Evolutionary conservation across 2,888 invertebrate species (phyloP).

Genomic region (Mesopsocus fuscifrons): DNA sequence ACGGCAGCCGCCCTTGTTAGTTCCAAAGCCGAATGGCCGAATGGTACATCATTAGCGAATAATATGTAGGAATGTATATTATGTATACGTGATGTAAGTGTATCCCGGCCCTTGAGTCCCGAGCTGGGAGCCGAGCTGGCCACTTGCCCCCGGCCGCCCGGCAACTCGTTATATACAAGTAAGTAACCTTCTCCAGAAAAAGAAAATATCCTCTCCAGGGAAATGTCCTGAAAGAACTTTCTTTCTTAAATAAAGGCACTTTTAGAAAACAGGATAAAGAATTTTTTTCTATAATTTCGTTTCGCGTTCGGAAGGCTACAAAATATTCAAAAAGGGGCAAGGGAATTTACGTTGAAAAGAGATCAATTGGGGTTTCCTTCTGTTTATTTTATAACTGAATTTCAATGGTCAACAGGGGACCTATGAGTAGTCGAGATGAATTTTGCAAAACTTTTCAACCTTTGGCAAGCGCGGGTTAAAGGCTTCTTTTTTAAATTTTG

Average conservation of each 20-base stretch:
- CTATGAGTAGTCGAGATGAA: conserved; percentile 9
- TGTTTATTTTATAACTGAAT: conserved; percentile 3
- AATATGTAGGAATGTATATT: conserved; percentile 1
- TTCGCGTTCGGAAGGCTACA: conserved; percentile 9
- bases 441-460: conserved; percentile 7
- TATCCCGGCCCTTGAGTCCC: conserved; percentile 5
- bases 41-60: conserved; percentile 7
- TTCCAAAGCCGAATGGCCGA: too few relatives aligned
- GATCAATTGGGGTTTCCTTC: conserved; percentile 7
- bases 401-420: conserved; percentile 10
- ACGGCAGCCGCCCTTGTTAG: background rate
- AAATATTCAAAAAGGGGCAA: conserved; percentile 6
- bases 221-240: conserved; percentile 11
- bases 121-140: background rate
- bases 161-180: conserved; percentile 7
- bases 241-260: conserved; percentile 10
- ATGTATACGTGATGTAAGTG: conserved; percentile 6
- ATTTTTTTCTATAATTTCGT: conserved; percentile 6
- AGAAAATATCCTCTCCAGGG: conserved; percentile 9
- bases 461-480: background rate
- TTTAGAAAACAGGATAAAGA: conserved; percentile 9
- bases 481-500: background rate
- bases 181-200: conserved; percentile 8
- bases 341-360: background rate
- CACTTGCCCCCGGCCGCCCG: background rate